Evolutionary conservation across 2,113 vertebrate species (phyloP).

Genomic region (Pelmatolapia mariae): DNA sequence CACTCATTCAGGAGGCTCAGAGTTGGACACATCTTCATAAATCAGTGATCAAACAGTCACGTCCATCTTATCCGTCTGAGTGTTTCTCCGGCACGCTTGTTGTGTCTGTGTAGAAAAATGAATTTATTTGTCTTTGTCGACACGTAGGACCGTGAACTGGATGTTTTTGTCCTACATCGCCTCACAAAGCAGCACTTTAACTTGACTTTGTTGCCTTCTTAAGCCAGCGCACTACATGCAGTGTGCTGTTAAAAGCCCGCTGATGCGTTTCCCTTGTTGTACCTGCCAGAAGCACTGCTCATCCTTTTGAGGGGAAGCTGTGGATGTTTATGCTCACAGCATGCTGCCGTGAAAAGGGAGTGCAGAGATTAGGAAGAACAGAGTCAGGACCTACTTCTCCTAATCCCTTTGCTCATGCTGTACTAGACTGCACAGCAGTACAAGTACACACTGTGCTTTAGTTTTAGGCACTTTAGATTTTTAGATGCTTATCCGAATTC

Average conservation of each 20-base stretch:
- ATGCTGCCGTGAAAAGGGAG: not conserved
- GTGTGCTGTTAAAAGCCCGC: not conserved
- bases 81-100: not conserved
- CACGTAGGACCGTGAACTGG: not conserved
- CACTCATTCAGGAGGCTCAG: not conserved
- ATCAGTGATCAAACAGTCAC: not conserved
- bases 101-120: not conserved
- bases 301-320: slow-evolving; percentile 6
- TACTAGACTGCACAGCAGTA: not conserved
- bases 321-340: slow-evolving; percentile 26
- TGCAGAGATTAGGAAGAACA: not conserved
- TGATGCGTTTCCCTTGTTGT: not conserved
- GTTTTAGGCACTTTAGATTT: not conserved
- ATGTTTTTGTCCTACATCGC: not conserved
- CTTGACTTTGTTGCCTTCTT: not conserved
- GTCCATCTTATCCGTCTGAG: not conserved
- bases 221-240: not conserved
- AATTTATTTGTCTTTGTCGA: not conserved
- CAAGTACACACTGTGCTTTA: not conserved
- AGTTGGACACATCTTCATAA: not conserved
- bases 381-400: not conserved
- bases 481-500: not conserved
- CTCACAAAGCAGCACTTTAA: not conserved
- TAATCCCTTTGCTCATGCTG: not conserved
- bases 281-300: not conserved